phyloP scores from a whole-genome alignment of 2,113 vertebrate genomes.

The Galbula dea region DNA sequence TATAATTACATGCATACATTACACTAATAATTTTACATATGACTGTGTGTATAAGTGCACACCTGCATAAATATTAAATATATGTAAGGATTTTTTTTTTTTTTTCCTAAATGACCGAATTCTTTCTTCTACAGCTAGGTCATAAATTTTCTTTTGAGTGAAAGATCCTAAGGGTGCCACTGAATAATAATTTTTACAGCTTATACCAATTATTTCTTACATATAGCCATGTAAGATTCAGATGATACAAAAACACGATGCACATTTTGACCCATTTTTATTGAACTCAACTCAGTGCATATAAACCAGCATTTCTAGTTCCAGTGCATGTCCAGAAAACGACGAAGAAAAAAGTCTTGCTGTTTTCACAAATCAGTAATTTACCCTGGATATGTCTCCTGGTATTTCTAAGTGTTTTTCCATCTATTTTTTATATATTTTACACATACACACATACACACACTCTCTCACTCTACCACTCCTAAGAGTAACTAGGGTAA shows the following conservation, averaged over 20 bases:
- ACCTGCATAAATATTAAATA: neutral
- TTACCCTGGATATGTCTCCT: neutral
- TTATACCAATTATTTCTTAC: neutral
- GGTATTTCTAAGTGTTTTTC: neutral
- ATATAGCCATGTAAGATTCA: neutral
- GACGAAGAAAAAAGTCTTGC: neutral
- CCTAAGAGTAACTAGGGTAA: neutral
- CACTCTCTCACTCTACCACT: too few relatives aligned
- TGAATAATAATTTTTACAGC: neutral
- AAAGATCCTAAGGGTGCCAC: neutral
- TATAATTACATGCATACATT: neutral
- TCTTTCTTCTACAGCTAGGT: neutral
- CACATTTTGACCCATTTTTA: neutral
- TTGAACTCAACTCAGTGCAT: neutral
- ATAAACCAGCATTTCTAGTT: neutral
- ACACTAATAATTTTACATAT: neutral
- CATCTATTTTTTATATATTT: neutral
- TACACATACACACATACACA: neutral
- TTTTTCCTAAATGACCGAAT: neutral
- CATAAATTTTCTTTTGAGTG: neutral
- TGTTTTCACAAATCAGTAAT: neutral
- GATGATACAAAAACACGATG: neutral
- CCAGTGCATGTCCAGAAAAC: neutral
- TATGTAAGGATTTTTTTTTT: neutral
- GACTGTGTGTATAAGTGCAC: neutral